Evolutionary conservation across 2,888 invertebrate genomes (phyloP).

Genomic region (Ernsta delagoae): DNA sequence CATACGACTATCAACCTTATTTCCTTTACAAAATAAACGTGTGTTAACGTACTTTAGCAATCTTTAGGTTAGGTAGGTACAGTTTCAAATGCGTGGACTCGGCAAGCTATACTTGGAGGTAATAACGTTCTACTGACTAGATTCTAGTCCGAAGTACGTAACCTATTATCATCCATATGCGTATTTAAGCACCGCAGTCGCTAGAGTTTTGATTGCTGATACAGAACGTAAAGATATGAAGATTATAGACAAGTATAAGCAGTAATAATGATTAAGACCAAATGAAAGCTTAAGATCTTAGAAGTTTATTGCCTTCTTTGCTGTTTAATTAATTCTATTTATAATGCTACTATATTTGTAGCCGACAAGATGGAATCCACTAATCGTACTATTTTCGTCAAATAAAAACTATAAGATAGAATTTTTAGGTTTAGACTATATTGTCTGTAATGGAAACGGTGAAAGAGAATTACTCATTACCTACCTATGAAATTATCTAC

Average conservation of each 20-base stretch:
- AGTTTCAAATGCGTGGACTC: conserved; percentile 11
- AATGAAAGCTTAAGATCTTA: neutral
- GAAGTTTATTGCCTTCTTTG: neutral
- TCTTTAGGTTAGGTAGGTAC: neutral
- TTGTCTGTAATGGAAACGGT: no score
- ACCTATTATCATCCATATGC: conserved; percentile 3
- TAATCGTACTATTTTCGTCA: no score
- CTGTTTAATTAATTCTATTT: neutral
- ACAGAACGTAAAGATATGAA: neutral
- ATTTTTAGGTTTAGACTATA: no score
- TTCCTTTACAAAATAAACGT: neutral
- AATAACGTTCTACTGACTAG: no score
- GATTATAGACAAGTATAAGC: neutral
- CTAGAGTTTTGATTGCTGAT: conserved; percentile 8
- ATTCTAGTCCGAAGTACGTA: conserved; percentile 20
- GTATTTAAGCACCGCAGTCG: neutral
- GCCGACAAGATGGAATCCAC: neutral
- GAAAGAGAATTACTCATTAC: no score
- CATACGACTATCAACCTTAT: conserved; percentile 16
- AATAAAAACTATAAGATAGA: no score
- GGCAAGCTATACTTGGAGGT: conserved; percentile 13
- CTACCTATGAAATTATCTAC: no score
- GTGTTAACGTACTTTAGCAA: neutral
- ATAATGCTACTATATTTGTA: neutral
- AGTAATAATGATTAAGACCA: neutral